Conservation (phyloP, 2,888 invertebrate species). For the Callyntrura sp. region DNA sequence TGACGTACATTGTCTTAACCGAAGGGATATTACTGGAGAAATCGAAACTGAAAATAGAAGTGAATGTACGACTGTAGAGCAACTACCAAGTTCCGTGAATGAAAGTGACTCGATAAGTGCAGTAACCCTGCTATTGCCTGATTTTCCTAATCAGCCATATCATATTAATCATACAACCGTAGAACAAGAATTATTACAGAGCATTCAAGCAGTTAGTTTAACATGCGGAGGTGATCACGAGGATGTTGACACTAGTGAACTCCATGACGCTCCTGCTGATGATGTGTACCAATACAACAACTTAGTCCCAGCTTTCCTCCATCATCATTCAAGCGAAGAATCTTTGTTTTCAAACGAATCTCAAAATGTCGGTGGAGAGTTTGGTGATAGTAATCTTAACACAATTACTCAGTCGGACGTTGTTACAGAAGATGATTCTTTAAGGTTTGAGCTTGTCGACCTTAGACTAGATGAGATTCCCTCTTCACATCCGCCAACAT, state of each 20-base stretch:
- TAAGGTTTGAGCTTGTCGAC: slow-evolving; percentile 71
- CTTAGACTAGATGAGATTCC: slow-evolving; percentile 69
- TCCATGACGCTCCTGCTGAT: slow-evolving; percentile 32
- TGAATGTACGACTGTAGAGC: neutral
- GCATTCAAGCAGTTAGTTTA: slow-evolving; percentile 82
- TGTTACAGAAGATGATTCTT: slow-evolving; percentile 61
- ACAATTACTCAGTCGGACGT: slow-evolving; percentile 36
- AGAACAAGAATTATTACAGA: slow-evolving; percentile 82
- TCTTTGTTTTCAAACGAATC: slow-evolving; percentile 73
- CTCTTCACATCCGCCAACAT: slow-evolving; percentile 65
- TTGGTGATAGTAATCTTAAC: neutral
- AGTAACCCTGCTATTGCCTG: slow-evolving; percentile 51
- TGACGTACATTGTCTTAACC: slow-evolving; percentile 50
- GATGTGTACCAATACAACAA: slow-evolving; percentile 43
- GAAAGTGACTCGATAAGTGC: slow-evolving; percentile 3
- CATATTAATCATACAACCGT: slow-evolving; percentile 59
- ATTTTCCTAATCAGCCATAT: slow-evolving; percentile 53
- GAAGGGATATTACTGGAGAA: neutral
- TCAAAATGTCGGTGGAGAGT: slow-evolving; percentile 2
- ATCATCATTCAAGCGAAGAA: slow-evolving; percentile 78
- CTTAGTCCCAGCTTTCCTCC: slow-evolving; percentile 75
- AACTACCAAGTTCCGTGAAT: neutral
- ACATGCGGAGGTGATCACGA: slow-evolving; percentile 74
- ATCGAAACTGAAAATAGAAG: slow-evolving; percentile 2
- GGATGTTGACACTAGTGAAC: slow-evolving; percentile 48